Evolutionary conservation across 2,888 invertebrate species (phyloP).

Genomic region (Tyria jacobaeae): DNA sequence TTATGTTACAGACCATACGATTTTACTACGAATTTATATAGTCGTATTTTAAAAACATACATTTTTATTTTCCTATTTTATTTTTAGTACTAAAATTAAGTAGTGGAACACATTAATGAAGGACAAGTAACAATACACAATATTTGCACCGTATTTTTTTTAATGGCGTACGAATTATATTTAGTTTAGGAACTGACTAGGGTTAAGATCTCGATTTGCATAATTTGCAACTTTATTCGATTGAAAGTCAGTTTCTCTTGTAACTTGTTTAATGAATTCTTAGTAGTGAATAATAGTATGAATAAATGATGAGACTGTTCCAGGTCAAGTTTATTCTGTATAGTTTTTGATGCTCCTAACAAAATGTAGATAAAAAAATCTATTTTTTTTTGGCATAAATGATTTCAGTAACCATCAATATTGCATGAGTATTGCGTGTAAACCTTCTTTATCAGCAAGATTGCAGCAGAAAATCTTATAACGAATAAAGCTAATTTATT

Average conservation of each 20-base stretch:
- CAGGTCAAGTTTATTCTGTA: too few species aligned
- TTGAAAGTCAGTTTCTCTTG: slow-evolving; percentile 45
- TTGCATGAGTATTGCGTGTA: too few species aligned
- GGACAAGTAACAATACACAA: slow-evolving; percentile 33
- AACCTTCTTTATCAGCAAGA: background rate
- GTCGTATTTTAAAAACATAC: background rate
- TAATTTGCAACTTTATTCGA: slow-evolving; percentile 62
- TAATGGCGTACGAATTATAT: slow-evolving; percentile 28
- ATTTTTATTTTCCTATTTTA: background rate
- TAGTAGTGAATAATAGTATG: slow-evolving; percentile 31
- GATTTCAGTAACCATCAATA: too few species aligned
- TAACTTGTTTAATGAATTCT: slow-evolving; percentile 49
- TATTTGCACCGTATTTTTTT: slow-evolving; percentile 33
- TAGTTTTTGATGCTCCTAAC: too few species aligned
- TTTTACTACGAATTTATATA: too few species aligned
- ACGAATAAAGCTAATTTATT: background rate
- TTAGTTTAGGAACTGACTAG: slow-evolving; percentile 4
- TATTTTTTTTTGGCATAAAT: too few species aligned
- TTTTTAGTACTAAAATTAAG: slow-evolving; percentile 24
- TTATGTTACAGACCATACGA: too few species aligned
- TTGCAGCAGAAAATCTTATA: background rate
- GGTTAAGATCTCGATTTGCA: slow-evolving; percentile 46
- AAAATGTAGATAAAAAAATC: background rate
- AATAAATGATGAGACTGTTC: too few species aligned
- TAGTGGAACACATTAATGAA: slow-evolving; percentile 31